Evolutionary conservation across 1,140 invertebrate genomes (phyloP).

Genomic region (Neodiprion lecontei): DNA sequence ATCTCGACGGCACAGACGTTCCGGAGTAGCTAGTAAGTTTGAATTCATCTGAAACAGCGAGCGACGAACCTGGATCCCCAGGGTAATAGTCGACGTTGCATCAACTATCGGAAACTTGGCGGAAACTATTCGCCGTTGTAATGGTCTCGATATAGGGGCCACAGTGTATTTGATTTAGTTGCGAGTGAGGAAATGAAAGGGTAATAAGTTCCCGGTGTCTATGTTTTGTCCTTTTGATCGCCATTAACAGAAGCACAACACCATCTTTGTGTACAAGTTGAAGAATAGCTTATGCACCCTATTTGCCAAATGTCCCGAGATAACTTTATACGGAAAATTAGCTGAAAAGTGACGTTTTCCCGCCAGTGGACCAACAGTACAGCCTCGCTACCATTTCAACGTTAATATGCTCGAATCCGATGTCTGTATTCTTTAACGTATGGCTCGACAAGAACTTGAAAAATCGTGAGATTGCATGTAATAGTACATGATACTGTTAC

Average conservation of each 20-base stretch:
- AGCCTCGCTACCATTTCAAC: too few relatives aligned
- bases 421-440: too few relatives aligned
- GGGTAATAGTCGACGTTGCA: slow-evolving; percentile 2
- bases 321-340: neutral
- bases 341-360: too few relatives aligned
- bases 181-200: neutral
- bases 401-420: too few relatives aligned
- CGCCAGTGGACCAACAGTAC: too few relatives aligned
- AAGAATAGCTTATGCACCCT: neutral
- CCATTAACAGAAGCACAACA: neutral
- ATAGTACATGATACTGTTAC: too few relatives aligned
- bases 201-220: neutral
- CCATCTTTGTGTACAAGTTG: neutral
- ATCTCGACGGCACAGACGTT: neutral
- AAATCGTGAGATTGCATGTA: too few relatives aligned
- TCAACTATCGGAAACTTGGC: neutral
- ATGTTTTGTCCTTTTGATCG: slow-evolving; percentile 3
- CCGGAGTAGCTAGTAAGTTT: neutral
- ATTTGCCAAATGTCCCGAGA: neutral
- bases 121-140: neutral
- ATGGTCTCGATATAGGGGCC: neutral
- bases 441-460: too few relatives aligned
- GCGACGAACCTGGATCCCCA: neutral
- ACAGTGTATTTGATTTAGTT: neutral
- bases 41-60: neutral